Base-by-base conservation (phyloP, 1,140 invertebrate genomes). In the Euschistus heros region DNA sequence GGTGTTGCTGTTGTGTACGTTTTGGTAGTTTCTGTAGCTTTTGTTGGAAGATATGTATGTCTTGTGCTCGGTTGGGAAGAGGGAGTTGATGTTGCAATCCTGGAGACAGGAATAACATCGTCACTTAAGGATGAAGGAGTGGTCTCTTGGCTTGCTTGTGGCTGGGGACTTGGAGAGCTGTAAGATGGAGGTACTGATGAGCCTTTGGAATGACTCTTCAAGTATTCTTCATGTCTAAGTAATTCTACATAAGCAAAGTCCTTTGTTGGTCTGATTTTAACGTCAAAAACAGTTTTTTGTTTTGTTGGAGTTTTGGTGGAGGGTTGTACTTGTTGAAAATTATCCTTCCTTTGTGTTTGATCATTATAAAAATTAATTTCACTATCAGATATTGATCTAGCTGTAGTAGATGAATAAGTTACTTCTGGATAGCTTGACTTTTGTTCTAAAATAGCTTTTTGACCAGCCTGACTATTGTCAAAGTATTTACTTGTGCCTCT, bases 181-280 rank as follows among this genome's bases (percentile, higher is more conserved):
- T 57, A 57, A 57, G 24, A 4, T 6, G n/a, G 20, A 24, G 54
- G 15, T 27, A 2, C 54, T 5, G 54, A 26, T 24, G 54, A 26
- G 18, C 10, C 15, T 57, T 24, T 26, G 3, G 18, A 15, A 26
- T 20, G 24, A 26, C 26, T 37, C 54, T 47, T 59, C 42, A 44
- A 27, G 6, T 47, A 18, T 57, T 64, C 66, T 46, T 59, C 52
- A 26, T 24, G 37, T 60, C 37, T 65, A 42, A 47, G 42, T 26
- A 44, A 55, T 60, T 27, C 54, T 17, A 57, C 24, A 57, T 57
- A 57, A 27, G 54, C 54, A 24, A 57, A 24, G 15, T 57, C 54
- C 54, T 57, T 57, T 26, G 54, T 57, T 15, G 54, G 54, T 57
- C 24, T 57, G 6, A 57, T 57, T 24, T 57, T 57, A 17, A 57